These are phyloP conservation scores for Poeciliopsis prolifica DNA, from an alignment of 2,113 vertebrate species.

Conservation along the genomic window DNA sequence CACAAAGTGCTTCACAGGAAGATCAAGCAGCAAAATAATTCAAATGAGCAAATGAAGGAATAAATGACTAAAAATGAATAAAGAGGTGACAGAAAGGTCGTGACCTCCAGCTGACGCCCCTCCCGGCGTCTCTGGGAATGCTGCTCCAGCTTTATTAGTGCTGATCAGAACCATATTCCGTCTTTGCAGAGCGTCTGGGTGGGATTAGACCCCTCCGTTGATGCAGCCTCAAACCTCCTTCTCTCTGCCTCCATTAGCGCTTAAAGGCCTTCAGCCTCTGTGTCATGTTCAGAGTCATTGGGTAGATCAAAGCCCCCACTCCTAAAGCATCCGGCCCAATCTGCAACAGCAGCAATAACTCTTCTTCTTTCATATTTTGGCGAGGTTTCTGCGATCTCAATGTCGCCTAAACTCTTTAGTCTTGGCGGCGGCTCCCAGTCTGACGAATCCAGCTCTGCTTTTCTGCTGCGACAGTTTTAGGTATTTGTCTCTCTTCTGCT, in stretches of 20 bases:
- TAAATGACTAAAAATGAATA: no score
- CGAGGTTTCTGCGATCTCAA: conserved; percentile 67
- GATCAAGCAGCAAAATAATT: no score
- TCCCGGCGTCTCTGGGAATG: not conserved
- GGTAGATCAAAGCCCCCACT: conserved; percentile 64
- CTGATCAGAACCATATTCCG: conserved; percentile 76
- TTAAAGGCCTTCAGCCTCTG: conserved; percentile 38
- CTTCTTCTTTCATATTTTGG: conserved; percentile 74
- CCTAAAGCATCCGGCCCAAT: not conserved
- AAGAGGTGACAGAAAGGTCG: no score
- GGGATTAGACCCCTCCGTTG: conserved; percentile 57
- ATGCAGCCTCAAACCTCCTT: conserved; percentile 30
- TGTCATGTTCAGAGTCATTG: conserved; percentile 46
- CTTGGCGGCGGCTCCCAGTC: conserved; percentile 63
- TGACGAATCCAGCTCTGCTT: conserved; percentile 49
- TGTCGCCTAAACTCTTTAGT: conserved; percentile 80
- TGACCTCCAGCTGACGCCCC: no score
- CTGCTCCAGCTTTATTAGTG: conserved; percentile 9
- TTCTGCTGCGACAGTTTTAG: no score
- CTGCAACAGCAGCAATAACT: conserved; percentile 57
- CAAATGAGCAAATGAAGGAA: no score
- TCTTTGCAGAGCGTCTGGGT: conserved; percentile 58
- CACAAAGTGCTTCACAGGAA: no score
- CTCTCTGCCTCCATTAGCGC: conserved; percentile 36
- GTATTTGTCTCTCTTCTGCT: no score